These are phyloP conservation scores for Hemicordylus capensis DNA, from an alignment of 2,113 vertebrate species.

Conservation along the genomic window DNA sequence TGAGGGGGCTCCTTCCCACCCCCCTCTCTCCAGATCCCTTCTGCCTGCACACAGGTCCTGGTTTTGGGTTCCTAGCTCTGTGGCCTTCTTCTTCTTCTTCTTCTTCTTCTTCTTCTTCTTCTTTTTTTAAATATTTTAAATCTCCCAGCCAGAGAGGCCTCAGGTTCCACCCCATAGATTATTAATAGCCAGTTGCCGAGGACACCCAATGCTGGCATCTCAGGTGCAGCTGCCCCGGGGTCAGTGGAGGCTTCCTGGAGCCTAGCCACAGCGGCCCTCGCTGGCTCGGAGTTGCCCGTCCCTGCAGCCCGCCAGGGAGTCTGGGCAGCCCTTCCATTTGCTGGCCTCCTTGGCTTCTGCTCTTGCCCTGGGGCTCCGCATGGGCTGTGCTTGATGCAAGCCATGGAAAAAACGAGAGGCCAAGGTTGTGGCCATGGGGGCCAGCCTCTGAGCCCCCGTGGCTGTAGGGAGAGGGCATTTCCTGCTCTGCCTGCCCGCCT, in stretches of 20 bases:
- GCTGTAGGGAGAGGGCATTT: no score
- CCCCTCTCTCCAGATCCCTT: background rate
- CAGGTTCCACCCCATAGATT: background rate
- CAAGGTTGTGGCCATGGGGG: no score
- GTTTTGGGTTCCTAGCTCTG: background rate
- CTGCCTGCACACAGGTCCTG: no score
- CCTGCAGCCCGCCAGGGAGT: background rate
- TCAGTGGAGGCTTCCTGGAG: background rate
- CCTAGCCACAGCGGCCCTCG: no score
- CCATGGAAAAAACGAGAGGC: no score
- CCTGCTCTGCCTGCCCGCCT: no score
- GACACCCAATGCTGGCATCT: background rate
- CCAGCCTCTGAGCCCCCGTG: no score
- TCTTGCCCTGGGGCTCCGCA: no score
- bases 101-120: no score
- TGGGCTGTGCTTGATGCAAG: no score
- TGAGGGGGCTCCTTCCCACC: background rate
- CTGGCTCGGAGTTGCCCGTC: rapidly evolving
- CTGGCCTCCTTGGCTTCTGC: background rate
- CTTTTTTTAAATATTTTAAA: no score
- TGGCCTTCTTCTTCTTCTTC: no score
- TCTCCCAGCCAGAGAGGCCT: background rate
- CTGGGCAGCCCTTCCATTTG: background rate
- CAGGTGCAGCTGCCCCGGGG: background rate
- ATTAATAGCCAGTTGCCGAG: background rate